phyloP scores from a whole-genome alignment of 2,797 vertebrate genomes.

The Onychomys torridus region DNA sequence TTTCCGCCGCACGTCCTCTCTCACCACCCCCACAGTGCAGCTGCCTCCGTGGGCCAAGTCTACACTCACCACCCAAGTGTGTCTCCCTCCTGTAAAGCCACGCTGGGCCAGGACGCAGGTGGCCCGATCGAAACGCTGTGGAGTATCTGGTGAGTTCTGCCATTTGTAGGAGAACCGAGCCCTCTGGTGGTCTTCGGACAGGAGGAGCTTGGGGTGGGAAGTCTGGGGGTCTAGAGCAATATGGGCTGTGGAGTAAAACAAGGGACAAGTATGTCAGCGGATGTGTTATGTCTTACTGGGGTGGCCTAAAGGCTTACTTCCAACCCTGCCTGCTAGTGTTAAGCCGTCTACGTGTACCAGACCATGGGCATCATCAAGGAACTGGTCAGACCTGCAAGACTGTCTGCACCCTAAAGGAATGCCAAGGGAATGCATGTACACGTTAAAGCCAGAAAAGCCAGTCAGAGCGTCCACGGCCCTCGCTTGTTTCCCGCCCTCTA shows the following conservation, averaged over 20 bases:
- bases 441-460: neutral
- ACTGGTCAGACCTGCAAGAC: neutral
- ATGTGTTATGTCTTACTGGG: fast-evolving
- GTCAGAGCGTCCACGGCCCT: neutral
- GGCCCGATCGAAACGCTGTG: constrained; percentile 75
- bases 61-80: constrained; percentile 70
- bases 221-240: constrained; percentile 76
- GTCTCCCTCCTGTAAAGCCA: constrained; percentile 69
- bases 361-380: neutral
- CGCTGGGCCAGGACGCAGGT: constrained; percentile 69
- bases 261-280: neutral
- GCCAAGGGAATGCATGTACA: neutral
- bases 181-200: constrained; percentile 67
- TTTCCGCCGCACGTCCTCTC: neutral
- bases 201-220: constrained; percentile 81
- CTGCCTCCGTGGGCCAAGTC: constrained; percentile 67
- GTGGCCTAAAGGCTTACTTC: neutral
- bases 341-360: fast-evolving
- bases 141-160: constrained; percentile 72
- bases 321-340: fast-evolving
- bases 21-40: constrained; percentile 70
- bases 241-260: constrained; percentile 39
- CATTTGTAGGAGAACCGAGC: constrained; percentile 81
- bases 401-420: neutral
- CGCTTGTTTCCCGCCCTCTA: too few relatives aligned